Base-by-base conservation (phyloP, 2,888 invertebrate genomes). In the Ornithoptera alexandrae region DNA sequence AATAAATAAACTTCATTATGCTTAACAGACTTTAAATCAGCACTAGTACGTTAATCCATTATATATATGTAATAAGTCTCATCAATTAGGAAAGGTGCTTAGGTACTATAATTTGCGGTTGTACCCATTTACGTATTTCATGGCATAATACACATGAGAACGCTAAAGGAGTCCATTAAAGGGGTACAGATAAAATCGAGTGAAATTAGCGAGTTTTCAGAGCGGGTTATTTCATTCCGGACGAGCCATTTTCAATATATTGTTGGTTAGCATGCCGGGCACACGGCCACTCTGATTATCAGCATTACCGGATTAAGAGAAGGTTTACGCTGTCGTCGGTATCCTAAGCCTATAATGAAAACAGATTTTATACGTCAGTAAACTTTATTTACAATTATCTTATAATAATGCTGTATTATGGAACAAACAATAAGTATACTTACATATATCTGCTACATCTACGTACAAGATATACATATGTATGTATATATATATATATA, bases 41-140 rank as follows among this genome's bases (percentile, higher is more conserved):
- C 18, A 56, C 5, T 18, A 56, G 18, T 18, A 17, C 18, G 18
- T 18, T 56, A 56, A 57, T 57, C 57, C 20, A 57, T 57, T 57
- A 57, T 20, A 18, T 57, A 4, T 5, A 22, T 57, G 6, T 22
- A 57, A 57, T 22, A 57, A 57, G 4, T 22, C 20, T 12, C 6
- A 6, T 57, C 57, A 20, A 57, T 57, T 57, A 57, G 57, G 57
- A 57, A 57, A 57, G 57, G 20, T 57, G n/a, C 57, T 20, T 18
- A 20, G n/a, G 8, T 20, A n/a, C n/a, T 57, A 20, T 22, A 57
- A 57, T 57, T 57, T 20, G 20, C 20, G 50, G 30, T 42, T 17
- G 7, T 24, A 24, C 57, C 39, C 58, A 62, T 62, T 66, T 62
- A 50, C 50, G 46, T 57, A 66, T 70, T 66, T 70, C 58, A 66